phyloP scores from a whole-genome alignment of 2,888 invertebrate species.

The Netelia melanura region DNA sequence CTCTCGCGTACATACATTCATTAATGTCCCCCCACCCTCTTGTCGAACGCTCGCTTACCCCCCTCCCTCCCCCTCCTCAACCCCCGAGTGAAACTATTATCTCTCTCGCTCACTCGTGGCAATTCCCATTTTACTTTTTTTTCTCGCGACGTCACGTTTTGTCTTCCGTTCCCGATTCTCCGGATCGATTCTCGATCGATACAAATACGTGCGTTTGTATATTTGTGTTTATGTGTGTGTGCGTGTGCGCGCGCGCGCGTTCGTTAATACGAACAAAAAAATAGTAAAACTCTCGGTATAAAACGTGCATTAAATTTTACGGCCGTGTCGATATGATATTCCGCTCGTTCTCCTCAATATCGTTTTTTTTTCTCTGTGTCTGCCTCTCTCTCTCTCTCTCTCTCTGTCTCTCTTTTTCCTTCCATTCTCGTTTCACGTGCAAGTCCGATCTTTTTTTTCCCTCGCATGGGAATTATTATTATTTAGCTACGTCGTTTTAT shows the following conservation, averaged over 20 bases:
- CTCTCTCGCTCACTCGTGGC: conserved; percentile 31
- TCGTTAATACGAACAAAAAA: conserved; percentile 32
- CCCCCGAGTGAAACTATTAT: conserved; percentile 57
- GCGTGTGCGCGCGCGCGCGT: no score
- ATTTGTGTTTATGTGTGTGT: background rate
- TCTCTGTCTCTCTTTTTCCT: background rate
- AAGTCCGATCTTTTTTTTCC: conserved; percentile 14
- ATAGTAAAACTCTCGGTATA: conserved; percentile 55
- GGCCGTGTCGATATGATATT: conserved; percentile 36
- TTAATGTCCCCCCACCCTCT: background rate
- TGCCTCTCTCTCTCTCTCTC: no score
- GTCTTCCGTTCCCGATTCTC: conserved; percentile 41
- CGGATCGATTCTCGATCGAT: conserved; percentile 42
- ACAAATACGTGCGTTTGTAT: background rate
- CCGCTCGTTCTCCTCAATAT: conserved; percentile 18
- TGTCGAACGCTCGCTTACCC: no score
- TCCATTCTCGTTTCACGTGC: conserved; percentile 1
- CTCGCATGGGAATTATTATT: conserved; percentile 23
- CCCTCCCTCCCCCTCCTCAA: background rate
- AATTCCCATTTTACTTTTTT: conserved; percentile 21
- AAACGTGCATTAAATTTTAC: conserved; percentile 62
- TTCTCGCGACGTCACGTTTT: conserved; percentile 23
- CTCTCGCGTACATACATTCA: conserved; percentile 34
- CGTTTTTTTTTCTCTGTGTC: no score
- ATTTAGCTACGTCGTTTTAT: background rate